Evolutionary conservation across 2,888 invertebrate species (phyloP).

Genomic region (Ichneumoninae sp.): DNA sequence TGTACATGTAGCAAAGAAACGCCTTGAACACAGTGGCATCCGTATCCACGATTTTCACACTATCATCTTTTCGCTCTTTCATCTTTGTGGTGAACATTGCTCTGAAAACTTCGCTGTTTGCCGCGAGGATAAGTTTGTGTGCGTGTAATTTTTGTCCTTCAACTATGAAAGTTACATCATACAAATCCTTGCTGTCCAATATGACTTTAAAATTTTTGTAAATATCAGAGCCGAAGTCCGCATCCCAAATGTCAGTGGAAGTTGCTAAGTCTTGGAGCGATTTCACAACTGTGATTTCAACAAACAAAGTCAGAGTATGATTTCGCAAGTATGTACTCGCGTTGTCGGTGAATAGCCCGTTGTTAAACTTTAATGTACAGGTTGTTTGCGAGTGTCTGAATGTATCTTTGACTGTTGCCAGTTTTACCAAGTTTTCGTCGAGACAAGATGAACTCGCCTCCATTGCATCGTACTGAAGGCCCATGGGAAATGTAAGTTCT

Average conservation of each 20-base stretch:
- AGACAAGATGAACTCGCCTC: background rate
- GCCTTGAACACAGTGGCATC: background rate
- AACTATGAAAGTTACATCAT: slow-evolving; percentile 17
- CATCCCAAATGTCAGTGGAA: background rate
- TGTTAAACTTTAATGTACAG: background rate
- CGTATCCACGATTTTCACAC: background rate
- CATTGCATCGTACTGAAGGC: background rate
- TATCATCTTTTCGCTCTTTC: slow-evolving; percentile 11
- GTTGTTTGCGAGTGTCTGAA: background rate
- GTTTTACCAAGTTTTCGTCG: background rate
- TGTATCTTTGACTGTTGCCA: background rate
- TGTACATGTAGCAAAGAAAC: slow-evolving; percentile 28
- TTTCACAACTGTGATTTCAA: slow-evolving; percentile 18
- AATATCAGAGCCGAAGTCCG: background rate
- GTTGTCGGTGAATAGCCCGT: background rate
- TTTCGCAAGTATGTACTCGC: background rate
- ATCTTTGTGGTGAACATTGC: background rate
- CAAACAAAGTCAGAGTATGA: slow-evolving; percentile 18
- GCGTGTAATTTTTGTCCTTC: background rate
- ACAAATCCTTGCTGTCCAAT: background rate
- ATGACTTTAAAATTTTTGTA: background rate
- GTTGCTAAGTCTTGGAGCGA: background rate
- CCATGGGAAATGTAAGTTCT: background rate
- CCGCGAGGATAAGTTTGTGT: slow-evolving; percentile 9
- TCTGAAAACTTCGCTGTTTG: slow-evolving; percentile 16